Conservation (phyloP, 2,888 invertebrate genomes). For the Philaethria dido region DNA sequence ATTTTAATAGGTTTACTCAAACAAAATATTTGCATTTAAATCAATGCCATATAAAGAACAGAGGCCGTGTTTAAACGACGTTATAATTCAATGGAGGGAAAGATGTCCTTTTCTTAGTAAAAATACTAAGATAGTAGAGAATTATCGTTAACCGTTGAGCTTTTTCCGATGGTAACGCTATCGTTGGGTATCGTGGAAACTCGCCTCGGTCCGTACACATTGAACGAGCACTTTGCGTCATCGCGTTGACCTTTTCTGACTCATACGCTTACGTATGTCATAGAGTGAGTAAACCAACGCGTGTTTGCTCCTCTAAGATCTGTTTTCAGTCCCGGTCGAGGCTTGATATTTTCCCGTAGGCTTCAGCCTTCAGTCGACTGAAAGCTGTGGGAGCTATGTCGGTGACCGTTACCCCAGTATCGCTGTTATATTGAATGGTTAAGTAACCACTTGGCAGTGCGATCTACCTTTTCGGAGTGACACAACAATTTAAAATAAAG, state of each 20-base stretch:
- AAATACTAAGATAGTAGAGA: slow-evolving; percentile 51
- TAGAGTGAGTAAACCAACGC: slow-evolving; percentile 57
- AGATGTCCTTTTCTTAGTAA: slow-evolving; percentile 40
- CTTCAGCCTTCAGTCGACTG: slow-evolving; percentile 71
- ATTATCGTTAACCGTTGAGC: slow-evolving; percentile 76
- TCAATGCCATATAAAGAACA: background rate
- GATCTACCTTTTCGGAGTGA: slow-evolving; percentile 48
- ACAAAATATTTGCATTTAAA: background rate
- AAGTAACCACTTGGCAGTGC: slow-evolving; percentile 63
- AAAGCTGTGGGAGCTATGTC: slow-evolving; percentile 55
- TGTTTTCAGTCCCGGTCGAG: slow-evolving; percentile 73
- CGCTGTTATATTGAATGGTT: slow-evolving; percentile 69
- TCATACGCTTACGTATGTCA: slow-evolving; percentile 57
- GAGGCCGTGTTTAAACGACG: slow-evolving; percentile 3
- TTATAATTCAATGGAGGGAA: slow-evolving; percentile 11
- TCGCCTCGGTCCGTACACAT: slow-evolving; percentile 46
- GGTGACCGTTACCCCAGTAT: slow-evolving; percentile 46
- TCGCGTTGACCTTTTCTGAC: slow-evolving; percentile 60
- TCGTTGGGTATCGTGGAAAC: slow-evolving; percentile 59
- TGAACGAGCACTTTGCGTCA: slow-evolving; percentile 43
- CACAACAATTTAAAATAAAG: slow-evolving; percentile 45
- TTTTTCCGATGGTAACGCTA: slow-evolving; percentile 61
- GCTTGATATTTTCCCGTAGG: slow-evolving; percentile 79
- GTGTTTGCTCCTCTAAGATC: slow-evolving; percentile 47
- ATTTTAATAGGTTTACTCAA: background rate